Evolutionary conservation across 2,797 vertebrate genomes (phyloP).

Genomic region (Sciaenops ocellatus): DNA sequence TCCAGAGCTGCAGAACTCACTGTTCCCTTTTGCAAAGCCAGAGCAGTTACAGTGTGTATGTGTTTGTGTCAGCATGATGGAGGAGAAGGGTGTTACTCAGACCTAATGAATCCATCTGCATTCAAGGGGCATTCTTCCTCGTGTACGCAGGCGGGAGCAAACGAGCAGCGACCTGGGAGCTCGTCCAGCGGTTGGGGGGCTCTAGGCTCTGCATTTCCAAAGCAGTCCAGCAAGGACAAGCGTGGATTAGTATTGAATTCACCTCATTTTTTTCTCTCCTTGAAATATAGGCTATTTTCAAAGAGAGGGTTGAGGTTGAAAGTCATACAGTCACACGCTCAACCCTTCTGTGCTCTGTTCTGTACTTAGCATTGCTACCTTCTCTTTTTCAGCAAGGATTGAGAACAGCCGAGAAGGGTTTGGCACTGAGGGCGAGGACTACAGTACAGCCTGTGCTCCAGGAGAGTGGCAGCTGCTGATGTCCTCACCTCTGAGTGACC

Average conservation of each 20-base stretch:
- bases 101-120: constrained; percentile 88
- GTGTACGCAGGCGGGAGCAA: constrained; percentile 78
- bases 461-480: constrained; percentile 74
- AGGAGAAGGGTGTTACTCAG: constrained; percentile 85
- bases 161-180: constrained; percentile 79
- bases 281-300: constrained; percentile 24
- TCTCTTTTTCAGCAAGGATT: constrained; percentile 31
- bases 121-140: constrained; percentile 82
- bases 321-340: constrained; percentile 38
- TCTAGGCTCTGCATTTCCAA: constrained; percentile 51
- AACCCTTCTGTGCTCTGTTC: constrained; percentile 21
- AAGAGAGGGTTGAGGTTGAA: constrained; percentile 32
- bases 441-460: constrained; percentile 64
- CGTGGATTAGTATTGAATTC: constrained; percentile 48
- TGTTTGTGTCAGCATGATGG: constrained; percentile 84
- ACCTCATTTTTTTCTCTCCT: not conserved
- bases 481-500: constrained; percentile 79
- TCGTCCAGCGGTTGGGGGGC: constrained; percentile 57
- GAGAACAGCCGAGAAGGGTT: constrained; percentile 28
- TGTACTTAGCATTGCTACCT: constrained; percentile 13
- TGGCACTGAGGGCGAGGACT: constrained; percentile 39
- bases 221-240: constrained; percentile 62
- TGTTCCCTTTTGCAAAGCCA: constrained; percentile 75
- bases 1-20: constrained; percentile 73
- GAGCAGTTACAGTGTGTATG: constrained; percentile 74